Conservation (phyloP, 2,888 invertebrate genomes). For the Rhamnusium bicolor region DNA sequence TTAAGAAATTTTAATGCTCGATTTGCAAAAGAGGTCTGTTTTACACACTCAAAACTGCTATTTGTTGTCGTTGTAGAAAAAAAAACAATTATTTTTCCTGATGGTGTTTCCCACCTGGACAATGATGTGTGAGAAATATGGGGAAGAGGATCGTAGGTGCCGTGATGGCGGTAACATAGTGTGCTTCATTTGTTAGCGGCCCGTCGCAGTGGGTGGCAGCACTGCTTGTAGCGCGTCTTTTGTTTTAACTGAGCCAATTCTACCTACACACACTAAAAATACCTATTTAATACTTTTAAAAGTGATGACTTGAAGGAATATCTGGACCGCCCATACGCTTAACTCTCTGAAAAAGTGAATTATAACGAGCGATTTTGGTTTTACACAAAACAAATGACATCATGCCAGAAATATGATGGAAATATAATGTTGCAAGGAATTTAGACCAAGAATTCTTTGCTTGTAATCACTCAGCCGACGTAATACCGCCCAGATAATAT, state of each 20-base stretch:
- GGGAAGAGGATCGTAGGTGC: slow-evolving; percentile 54
- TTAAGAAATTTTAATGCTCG: too few relatives aligned
- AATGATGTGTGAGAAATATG: slow-evolving; percentile 44
- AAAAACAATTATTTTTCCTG: background rate
- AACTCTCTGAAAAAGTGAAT: background rate
- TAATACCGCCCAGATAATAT: background rate
- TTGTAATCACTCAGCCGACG: background rate
- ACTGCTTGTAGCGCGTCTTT: slow-evolving; percentile 56
- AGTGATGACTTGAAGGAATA: slow-evolving; percentile 45
- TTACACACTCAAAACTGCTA: too few relatives aligned
- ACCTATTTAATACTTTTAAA: slow-evolving; percentile 50
- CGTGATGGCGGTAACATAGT: slow-evolving; percentile 57
- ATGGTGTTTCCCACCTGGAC: slow-evolving; percentile 3
- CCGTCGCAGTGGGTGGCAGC: slow-evolving; percentile 59
- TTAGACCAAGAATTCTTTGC: background rate
- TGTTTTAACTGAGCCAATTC: slow-evolving; percentile 57
- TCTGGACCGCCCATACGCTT: slow-evolving; percentile 39
- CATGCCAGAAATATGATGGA: background rate
- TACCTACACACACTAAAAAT: slow-evolving; percentile 56
- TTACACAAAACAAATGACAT: slow-evolving; percentile 6
- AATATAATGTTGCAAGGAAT: background rate
- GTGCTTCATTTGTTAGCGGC: slow-evolving; percentile 58
- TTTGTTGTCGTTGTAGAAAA: background rate
- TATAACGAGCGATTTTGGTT: slow-evolving; percentile 14
- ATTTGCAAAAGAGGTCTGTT: too few relatives aligned